A percentile compares a stretch with the other conserved stretches of the same genome.
Evolutionary conservation across 2,113 vertebrate species (phyloP).

Genomic region (Sinocyclocheilus anshuiensis): DNA sequence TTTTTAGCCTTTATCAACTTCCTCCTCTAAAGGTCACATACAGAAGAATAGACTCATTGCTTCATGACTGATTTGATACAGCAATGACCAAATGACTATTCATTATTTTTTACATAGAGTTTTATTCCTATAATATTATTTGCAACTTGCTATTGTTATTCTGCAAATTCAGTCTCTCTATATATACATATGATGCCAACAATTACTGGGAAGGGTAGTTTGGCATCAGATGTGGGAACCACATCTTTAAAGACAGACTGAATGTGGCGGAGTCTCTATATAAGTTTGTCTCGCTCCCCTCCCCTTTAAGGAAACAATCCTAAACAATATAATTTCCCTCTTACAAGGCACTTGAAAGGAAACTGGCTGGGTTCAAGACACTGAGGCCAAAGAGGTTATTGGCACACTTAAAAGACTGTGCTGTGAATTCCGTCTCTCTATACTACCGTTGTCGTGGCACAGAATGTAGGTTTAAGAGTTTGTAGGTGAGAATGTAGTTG

Average conservation of each 20-base stretch:
- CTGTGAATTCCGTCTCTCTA: neutral
- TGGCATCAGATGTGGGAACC: slow-evolving; percentile 28
- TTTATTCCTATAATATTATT: neutral
- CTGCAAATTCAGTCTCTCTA: neutral
- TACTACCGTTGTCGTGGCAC: neutral
- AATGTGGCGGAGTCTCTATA: slow-evolving; percentile 33
- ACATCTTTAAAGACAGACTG: neutral
- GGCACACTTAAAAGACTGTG: slow-evolving; percentile 30
- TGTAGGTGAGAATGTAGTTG: neutral
- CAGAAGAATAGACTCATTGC: neutral
- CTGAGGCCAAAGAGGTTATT: slow-evolving; percentile 46
- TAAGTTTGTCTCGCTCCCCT: slow-evolving; percentile 19
- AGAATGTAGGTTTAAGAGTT: neutral
- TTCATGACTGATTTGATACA: neutral
- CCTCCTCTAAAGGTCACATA: neutral
- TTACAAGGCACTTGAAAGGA: slow-evolving; percentile 59
- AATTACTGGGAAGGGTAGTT: neutral
- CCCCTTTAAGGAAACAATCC: slow-evolving; percentile 55
- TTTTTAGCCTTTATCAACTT: neutral
- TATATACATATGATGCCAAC: neutral
- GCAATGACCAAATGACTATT: neutral
- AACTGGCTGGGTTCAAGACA: slow-evolving; percentile 42
- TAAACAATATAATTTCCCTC: slow-evolving; percentile 59
- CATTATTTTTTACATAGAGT: neutral
- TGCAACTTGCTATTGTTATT: neutral